These are phyloP conservation scores for Drosophila tripunctata DNA, from an alignment of 2,888 invertebrate species.

Conservation along the genomic window DNA sequence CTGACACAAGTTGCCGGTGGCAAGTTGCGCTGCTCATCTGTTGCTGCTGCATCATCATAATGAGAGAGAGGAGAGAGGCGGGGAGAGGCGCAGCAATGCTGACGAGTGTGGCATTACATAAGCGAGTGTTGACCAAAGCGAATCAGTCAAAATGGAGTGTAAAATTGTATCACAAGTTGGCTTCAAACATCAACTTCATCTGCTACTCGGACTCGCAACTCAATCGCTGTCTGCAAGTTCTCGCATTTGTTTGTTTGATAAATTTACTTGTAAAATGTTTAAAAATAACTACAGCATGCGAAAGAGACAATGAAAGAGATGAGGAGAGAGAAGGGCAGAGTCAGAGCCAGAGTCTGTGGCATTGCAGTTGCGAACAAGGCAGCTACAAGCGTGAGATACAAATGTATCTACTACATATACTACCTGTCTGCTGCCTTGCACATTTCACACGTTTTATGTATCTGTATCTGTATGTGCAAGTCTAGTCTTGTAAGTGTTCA, in stretches of 20 bases:
- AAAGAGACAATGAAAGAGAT: neutral
- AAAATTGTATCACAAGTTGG: slow-evolving; percentile 63
- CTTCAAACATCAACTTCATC: slow-evolving; percentile 2
- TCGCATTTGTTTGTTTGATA: slow-evolving; percentile 70
- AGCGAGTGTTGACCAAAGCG: slow-evolving; percentile 64
- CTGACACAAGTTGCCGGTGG: slow-evolving; percentile 38
- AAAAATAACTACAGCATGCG: slow-evolving; percentile 58
- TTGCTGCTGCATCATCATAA: slow-evolving; percentile 54
- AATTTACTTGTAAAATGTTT: slow-evolving; percentile 70
- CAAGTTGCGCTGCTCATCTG: neutral
- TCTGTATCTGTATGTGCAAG: slow-evolving; percentile 7
- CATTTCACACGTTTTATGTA: slow-evolving; percentile 72
- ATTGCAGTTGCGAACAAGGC: slow-evolving; percentile 11
- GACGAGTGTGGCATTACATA: slow-evolving; percentile 61
- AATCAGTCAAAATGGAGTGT: slow-evolving; percentile 65
- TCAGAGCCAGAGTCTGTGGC: neutral
- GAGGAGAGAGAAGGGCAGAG: neutral
- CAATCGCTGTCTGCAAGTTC: slow-evolving; percentile 58
- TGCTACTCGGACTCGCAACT: slow-evolving; percentile 18
- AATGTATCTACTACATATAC: slow-evolving; percentile 70
- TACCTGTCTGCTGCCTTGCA: slow-evolving; percentile 47
- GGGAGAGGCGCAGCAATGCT: neutral
- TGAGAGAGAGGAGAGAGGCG: slow-evolving; percentile 11
- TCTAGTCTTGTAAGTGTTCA: slow-evolving; percentile 13
- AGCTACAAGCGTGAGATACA: slow-evolving; percentile 68